A percentile compares a stretch with the other conserved stretches of the same genome.
phyloP scores from a whole-genome alignment of 2,797 vertebrate species.

The Scolopax bukidnonensis region DNA sequence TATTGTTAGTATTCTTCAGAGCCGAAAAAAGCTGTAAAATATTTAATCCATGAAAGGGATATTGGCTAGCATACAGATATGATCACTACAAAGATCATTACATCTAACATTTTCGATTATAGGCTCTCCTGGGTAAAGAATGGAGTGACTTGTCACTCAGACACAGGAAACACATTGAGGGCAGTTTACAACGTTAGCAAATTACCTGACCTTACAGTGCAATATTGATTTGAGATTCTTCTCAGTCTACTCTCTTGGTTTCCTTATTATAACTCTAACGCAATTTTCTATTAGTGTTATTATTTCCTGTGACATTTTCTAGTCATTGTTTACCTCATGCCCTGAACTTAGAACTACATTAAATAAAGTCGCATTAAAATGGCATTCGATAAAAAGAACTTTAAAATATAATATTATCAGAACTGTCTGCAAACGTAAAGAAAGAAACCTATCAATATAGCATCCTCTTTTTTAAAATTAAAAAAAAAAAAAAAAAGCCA shows the following conservation, averaged over 20 bases:
- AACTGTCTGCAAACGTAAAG: not conserved
- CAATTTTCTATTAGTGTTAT: conserved; percentile 5
- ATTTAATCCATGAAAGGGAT: not conserved
- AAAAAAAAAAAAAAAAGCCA: not conserved
- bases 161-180: not conserved
- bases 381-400: not conserved
- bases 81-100: not conserved
- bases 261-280: conserved; percentile 25
- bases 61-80: conserved; percentile 2
- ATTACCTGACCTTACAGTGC: conserved; percentile 24
- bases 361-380: not conserved
- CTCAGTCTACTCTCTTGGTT: not conserved
- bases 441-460: not conserved
- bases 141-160: conserved; percentile 16
- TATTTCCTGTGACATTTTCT: conserved; percentile 41
- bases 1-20: not conserved
- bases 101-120: not conserved
- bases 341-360: not conserved
- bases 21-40: not conserved
- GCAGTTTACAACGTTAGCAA: not conserved
- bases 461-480: not conserved
- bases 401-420: not conserved
- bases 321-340: not conserved
- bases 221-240: conserved; percentile 45
- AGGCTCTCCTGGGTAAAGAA: not conserved